Evolutionary conservation across 53 echinoderm and acorn worm species (phyloP), one percentile per base, ranked within the genome.

Genomic region (Henricia sp.): DNA sequence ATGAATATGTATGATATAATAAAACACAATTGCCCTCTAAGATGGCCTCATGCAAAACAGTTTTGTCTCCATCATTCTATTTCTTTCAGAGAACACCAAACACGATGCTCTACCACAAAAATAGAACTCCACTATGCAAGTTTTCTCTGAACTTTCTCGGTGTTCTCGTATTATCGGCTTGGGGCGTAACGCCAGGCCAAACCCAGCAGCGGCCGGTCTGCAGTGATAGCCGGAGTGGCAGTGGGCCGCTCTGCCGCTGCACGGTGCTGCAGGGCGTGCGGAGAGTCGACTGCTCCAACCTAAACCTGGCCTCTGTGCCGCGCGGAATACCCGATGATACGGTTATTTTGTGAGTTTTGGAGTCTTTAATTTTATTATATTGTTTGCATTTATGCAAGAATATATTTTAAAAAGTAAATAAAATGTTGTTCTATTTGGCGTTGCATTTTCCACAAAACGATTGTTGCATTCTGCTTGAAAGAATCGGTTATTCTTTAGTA

Each of bases 311-410:
- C 9, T 20, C 24, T 16, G 86, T 90, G 27, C 91, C 91, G 13
- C 3, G 73, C 0, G 86, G 67, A 0, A 82, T 90, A 37, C 91
- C 91, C 20, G 68, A 80, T 6, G 58, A 90, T n/a, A 90, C 91
- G 1, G 66, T 43, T 26, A 86, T 72, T 54, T 39, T 90, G 91
- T 90, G 67, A 86, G 90, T 85, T n/a, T n/a, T n/a, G n/a, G n/a
- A n/a, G n/a, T n/a, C n/a, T n/a, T n/a, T 29, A 16, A 20, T 0
- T 10, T 13, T 16, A 13, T 37, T 26, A 8, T 33, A 68, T 2
- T 19, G 20, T 24, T 26, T 1, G 4, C 24, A 9, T 0, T 6
- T 24, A 13, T 21, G 1, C 26, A 24, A 20, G 54, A 24, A 21
- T 53, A 24, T 53, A n/a, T 21, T 4, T 53, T 53, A 5, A 17